Evolutionary conservation across 1,140 invertebrate species (phyloP), one percentile per base, ranked within the genome.

Genomic region (Zaprionus ornatus): DNA sequence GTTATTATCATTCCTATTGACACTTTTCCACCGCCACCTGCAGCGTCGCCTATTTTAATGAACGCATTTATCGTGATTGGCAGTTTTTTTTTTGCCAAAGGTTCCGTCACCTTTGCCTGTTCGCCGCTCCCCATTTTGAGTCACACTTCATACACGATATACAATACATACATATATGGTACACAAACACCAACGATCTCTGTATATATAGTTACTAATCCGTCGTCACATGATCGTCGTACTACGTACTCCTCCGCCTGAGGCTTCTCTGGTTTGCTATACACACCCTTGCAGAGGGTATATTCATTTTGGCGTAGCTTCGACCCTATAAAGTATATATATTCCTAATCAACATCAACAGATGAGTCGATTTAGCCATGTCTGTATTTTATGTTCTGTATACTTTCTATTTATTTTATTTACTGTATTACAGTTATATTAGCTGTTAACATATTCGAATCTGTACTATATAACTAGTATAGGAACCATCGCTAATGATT

Each of bases 141-240:
- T 70, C 66, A 74, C 21, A 13, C 12, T 59, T 9, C 23, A 48
- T 23, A 64, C 21, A 21, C 25, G 37, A 3, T 50, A 32, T 63
- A 1, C 17, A 21, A 29, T 63, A 29, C 4, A 6, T 23, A 12
- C 37, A 19, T 5, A 4, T 35, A 15, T 52, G 29, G 3, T 32
- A 10, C 10, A 32, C 29, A 32, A 37, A 37, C 12, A 37, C 35
- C 12, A 13, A 37, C 35, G 35, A 37, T 45, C 7, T 17, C 6
- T 45, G 7, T 65, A 35, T 65, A 19, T 40, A 19, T 21, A 13
- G 40, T 57, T 66, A 35, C 40, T 37, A 62, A 62, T 56, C 57
- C 50, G 52, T 62, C 52, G 72, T 74, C 66, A 74, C 72, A 74
- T 69, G 59, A 61, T 70, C 66, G 56, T 23, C 7, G 15, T n/a